Conservation (phyloP, 2,113 vertebrate genomes). For the Haemorhous mexicanus region DNA sequence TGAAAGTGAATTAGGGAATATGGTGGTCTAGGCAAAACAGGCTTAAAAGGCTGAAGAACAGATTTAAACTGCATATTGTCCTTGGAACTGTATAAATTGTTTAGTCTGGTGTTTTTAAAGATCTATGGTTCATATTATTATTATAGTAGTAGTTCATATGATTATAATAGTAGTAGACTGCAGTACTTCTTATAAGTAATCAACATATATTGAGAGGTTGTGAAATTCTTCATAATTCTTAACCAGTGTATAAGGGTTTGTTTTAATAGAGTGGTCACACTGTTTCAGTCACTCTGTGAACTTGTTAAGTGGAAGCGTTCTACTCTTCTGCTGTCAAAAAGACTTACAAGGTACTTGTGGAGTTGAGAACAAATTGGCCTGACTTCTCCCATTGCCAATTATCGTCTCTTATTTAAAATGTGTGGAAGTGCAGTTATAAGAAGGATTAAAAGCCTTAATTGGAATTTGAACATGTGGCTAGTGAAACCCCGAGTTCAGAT, state of each 20-base stretch:
- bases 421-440: neutral
- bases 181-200: neutral
- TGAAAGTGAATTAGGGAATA: neutral
- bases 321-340: neutral
- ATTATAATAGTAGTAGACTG: neutral
- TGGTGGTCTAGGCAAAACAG: neutral
- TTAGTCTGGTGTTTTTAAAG: neutral
- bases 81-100: neutral
- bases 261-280: neutral
- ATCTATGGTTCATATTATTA: neutral
- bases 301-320: neutral
- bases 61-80: neutral
- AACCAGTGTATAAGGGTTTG: neutral
- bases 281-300: neutral
- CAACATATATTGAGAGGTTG: neutral
- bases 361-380: neutral
- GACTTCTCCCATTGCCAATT: neutral
- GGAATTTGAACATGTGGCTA: neutral
- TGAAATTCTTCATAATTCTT: neutral
- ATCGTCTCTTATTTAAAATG: neutral
- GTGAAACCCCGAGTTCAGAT: neutral
- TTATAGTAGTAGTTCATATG: neutral
- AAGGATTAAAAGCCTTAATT: neutral
- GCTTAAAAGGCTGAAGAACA: neutral
- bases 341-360: neutral